A percentile compares a stretch with the other conserved stretches of the same genome.
Evolutionary conservation across 1,140 invertebrate genomes (phyloP).

Genomic region (Oryctes rhinoceros): DNA sequence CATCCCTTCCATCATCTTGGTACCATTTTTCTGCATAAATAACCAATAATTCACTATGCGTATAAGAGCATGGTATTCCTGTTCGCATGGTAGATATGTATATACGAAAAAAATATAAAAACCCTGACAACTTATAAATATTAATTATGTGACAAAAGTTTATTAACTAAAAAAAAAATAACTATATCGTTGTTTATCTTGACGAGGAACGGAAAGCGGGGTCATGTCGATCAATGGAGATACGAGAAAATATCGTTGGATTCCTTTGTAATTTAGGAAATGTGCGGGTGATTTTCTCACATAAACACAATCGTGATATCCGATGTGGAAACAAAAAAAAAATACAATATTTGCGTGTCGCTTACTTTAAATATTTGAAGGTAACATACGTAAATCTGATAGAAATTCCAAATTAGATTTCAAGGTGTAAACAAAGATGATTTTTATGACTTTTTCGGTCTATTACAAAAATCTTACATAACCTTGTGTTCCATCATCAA

Average conservation of each 20-base stretch:
- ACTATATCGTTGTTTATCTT: neutral
- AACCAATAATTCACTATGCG: conserved; percentile 29
- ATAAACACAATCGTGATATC: too few species aligned
- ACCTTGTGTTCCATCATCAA: neutral
- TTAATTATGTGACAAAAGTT: conserved; percentile 24
- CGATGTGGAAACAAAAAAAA: neutral
- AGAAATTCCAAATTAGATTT: neutral
- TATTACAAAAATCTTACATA: neutral
- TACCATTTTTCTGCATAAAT: conserved; percentile 37
- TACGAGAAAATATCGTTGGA: too few species aligned
- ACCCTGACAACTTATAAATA: conserved; percentile 14
- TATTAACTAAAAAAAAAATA: neutral
- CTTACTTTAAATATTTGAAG: neutral
- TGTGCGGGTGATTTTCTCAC: too few species aligned
- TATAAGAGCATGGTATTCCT: conserved; percentile 4
- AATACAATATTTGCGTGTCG: neutral
- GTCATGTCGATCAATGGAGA: too few species aligned
- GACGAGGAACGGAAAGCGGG: too few species aligned
- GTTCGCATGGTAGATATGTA: neutral
- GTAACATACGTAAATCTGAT: neutral
- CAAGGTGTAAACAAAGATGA: neutral
- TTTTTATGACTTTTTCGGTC: neutral
- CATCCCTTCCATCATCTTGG: conserved; percentile 20
- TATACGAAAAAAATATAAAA: neutral
- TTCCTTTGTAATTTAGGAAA: too few species aligned